Conservation (phyloP, 2,888 invertebrate genomes). For the Lasioglossum marginatum region DNA sequence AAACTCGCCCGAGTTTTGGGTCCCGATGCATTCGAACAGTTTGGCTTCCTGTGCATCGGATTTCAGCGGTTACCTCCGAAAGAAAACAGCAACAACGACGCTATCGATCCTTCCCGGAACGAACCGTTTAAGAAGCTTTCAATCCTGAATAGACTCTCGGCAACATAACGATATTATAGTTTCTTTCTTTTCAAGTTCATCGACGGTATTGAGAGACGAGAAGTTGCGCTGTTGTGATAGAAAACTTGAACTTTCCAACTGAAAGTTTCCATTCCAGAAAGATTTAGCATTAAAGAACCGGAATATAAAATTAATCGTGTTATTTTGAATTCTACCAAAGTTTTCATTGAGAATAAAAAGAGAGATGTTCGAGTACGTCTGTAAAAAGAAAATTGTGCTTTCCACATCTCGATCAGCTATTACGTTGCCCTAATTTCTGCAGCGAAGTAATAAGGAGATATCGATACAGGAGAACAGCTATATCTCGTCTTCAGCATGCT, state of each 20-base stretch:
- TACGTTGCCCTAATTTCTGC: neutral
- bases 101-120: conserved; percentile 35
- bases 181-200: neutral
- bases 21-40: neutral
- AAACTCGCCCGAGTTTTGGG: conserved; percentile 14
- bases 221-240: neutral
- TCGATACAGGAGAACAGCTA: neutral
- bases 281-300: neutral
- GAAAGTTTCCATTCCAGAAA: too few relatives aligned
- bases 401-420: neutral
- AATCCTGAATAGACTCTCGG: conserved; percentile 7
- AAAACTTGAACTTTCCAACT: neutral
- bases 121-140: conserved; percentile 29
- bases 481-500: neutral
- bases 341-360: neutral
- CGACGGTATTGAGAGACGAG: conserved; percentile 1
- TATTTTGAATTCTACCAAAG: neutral
- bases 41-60: neutral
- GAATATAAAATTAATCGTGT: neutral
- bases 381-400: neutral
- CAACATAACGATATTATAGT: neutral
- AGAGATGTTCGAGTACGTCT: neutral
- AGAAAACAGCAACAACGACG: conserved; percentile 25
- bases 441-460: neutral
- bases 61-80: neutral